These are phyloP conservation scores for Apotomis capreana DNA, from an alignment of 2,888 invertebrate species.

Conservation along the genomic window DNA sequence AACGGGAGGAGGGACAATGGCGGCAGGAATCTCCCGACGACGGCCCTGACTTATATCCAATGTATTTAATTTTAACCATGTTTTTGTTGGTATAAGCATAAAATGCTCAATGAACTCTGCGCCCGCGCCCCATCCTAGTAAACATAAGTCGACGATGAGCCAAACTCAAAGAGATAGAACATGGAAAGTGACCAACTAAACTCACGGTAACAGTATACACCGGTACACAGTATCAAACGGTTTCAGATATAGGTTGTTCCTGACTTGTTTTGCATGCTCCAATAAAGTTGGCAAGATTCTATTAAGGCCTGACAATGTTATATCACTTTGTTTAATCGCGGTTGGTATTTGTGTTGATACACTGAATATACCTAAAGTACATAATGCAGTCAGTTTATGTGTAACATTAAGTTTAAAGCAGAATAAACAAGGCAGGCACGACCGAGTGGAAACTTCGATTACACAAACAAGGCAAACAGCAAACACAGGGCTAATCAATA, in stretches of 20 bases:
- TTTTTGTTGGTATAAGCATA: too few species aligned
- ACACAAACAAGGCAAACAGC: conserved; percentile 42
- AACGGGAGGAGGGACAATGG: too few species aligned
- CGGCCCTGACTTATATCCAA: too few species aligned
- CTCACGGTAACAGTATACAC: conserved; percentile 9
- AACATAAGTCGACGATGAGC: neutral
- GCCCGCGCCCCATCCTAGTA: neutral
- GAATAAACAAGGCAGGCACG: conserved; percentile 18
- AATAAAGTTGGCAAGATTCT: conserved; percentile 12
- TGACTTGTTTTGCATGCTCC: conserved; percentile 3
- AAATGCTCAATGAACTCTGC: neutral
- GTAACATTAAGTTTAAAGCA: conserved; percentile 22
- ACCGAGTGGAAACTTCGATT: conserved; percentile 34
- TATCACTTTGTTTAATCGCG: neutral
- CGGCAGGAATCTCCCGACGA: too few species aligned
- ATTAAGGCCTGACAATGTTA: conserved; percentile 2
- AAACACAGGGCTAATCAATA: conserved; percentile 44
- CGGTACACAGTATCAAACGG: conserved; percentile 15
- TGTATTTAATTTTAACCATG: too few species aligned
- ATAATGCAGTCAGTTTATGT: conserved; percentile 7
- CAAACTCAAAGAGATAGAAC: conserved; percentile 23
- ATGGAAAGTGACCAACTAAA: conserved; percentile 22
- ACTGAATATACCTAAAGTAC: neutral
- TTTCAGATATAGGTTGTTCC: conserved; percentile 33
- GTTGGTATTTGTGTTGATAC: neutral